Evolutionary conservation across 2,888 invertebrate genomes (phyloP).

Genomic region (Charanyca ferruginea): DNA sequence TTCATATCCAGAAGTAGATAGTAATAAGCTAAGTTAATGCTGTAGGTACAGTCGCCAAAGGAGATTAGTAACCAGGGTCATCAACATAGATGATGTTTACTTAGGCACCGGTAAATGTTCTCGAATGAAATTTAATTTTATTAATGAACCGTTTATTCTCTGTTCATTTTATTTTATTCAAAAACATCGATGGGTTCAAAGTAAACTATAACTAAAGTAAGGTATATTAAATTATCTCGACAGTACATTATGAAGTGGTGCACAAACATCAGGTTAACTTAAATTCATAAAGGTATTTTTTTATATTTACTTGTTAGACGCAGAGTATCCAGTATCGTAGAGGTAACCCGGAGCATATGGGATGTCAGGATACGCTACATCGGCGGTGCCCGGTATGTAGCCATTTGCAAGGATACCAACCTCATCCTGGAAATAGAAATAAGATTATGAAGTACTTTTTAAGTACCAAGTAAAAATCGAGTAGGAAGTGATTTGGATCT

Average conservation of each 20-base stretch:
- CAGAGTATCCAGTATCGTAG: constrained; percentile 77
- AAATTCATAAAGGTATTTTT: neutral
- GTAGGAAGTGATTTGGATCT: neutral
- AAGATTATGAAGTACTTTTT: neutral
- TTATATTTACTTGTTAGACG: constrained; percentile 74
- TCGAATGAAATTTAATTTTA: no score
- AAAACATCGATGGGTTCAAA: no score
- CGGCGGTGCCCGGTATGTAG: constrained; percentile 74
- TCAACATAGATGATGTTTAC: no score
- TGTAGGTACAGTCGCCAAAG: no score
- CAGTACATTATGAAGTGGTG: neutral
- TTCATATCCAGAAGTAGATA: no score
- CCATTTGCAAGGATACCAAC: constrained; percentile 75
- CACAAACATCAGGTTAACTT: neutral
- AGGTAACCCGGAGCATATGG: constrained; percentile 86
- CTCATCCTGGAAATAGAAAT: constrained; percentile 72
- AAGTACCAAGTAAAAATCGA: neutral
- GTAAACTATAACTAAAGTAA: no score
- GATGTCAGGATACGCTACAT: constrained; percentile 84
- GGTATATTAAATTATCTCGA: no score
- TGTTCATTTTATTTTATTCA: no score
- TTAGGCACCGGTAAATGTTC: no score
- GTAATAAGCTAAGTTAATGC: neutral
- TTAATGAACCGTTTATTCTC: no score
- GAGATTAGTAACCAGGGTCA: no score